Evolutionary conservation across 2,888 invertebrate species (phyloP).

Genomic region (Lepetodrilus schrolli): DNA sequence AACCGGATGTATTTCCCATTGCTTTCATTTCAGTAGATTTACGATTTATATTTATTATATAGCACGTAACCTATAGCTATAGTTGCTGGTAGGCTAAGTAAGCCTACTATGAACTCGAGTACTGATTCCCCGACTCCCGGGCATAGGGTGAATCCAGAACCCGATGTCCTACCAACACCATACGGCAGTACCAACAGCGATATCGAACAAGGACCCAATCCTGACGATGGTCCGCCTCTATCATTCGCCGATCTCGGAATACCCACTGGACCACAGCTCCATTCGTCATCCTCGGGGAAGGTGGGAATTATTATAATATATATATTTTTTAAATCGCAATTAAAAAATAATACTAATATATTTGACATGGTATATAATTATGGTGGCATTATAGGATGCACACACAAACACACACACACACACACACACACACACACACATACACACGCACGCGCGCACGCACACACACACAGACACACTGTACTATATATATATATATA

Average conservation of each 20-base stretch:
- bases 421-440: background rate
- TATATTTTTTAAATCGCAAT: no score
- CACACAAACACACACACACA: no score
- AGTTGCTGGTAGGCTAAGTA: background rate
- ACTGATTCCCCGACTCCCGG: background rate
- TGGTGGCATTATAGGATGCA: no score
- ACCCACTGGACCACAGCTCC: constrained; percentile 43
- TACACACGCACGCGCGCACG: background rate
- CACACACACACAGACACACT: background rate
- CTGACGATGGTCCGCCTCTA: constrained; percentile 36
- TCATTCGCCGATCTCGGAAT: constrained; percentile 61
- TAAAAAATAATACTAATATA: background rate
- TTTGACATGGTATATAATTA: background rate
- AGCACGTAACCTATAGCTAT: no score
- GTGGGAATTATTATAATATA: no score
- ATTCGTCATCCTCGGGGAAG: constrained; percentile 49
- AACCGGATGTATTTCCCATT: no score
- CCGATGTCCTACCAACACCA: no score
- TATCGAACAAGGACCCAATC: background rate
- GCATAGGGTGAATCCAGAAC: no score
- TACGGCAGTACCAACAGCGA: constrained; percentile 29
- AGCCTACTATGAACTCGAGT: background rate
- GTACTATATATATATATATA: no score
- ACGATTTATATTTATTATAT: no score
- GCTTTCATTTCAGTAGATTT: no score